Percentiles rank a stretch among this genome's conserved stretches.
phyloP scores from a whole-genome alignment of 1,140 invertebrate species.

The Mycetomoellerius zeteki region DNA sequence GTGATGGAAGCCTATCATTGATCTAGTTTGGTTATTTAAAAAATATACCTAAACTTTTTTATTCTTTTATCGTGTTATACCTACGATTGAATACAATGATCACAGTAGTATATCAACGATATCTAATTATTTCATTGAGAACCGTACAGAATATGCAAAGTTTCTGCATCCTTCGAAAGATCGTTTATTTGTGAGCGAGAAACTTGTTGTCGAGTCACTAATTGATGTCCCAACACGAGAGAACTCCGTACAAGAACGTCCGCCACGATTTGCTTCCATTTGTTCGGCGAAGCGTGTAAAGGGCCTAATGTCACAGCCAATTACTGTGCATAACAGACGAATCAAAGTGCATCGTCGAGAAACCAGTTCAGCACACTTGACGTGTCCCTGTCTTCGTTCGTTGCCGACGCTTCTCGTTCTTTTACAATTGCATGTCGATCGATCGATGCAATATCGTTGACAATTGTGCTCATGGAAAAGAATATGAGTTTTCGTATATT shows the following conservation, averaged over 20 bases:
- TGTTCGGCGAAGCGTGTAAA: constrained; percentile 64
- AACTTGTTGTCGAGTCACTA: constrained; percentile 65
- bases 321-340: constrained; percentile 72
- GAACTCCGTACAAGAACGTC: constrained; percentile 57
- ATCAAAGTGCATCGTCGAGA: constrained; percentile 68
- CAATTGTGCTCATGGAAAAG: not conserved
- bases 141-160: not conserved
- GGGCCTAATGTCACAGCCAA: constrained; percentile 70
- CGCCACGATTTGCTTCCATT: constrained; percentile 72
- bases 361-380: constrained; percentile 74
- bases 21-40: not conserved
- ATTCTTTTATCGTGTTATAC: not conserved
- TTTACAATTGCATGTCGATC: constrained; percentile 19
- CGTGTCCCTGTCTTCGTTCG: constrained; percentile 38
- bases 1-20: not conserved
- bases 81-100: not conserved
- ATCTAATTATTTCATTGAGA: constrained; percentile 1
- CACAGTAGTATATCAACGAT: not conserved
- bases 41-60: not conserved
- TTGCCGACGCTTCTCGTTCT: not conserved
- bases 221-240: constrained; percentile 63
- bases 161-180: not conserved
- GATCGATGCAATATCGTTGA: constrained; percentile 24
- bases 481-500: constrained; percentile 11
- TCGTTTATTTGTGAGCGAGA: constrained; percentile 69